Base-by-base conservation (phyloP, 2,113 vertebrate species). In the Xiphorhynchus elegans region DNA sequence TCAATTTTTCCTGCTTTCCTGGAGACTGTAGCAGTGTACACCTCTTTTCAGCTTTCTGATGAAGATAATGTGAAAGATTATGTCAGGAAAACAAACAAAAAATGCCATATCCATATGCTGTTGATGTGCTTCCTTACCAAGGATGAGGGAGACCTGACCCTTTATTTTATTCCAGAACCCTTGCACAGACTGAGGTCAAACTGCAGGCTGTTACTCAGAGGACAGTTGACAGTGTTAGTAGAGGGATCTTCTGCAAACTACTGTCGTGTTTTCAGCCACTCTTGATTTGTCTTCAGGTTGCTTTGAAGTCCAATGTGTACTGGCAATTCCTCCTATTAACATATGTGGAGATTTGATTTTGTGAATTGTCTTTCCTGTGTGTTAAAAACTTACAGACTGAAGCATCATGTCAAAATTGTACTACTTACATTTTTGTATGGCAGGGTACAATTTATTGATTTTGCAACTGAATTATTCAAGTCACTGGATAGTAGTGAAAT, bases 401-500 rank as follows among this genome's bases (percentile, higher is more conserved):
- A 95, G 47, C 59, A 58, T 68, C 19, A 42, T 64, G 39, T 93
- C 56, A 56, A 79, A 93, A 78, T 87, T 59, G 37, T n/a, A 24
- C 31, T 93, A 82, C 47, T 93, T 70, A 47, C 18, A 46, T 75
- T 89, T 94, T 86, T 95, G 24, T 78, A 24, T 47, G 80, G 9
- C 53, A 90, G 59, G 25, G 42, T 75, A 82, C 5, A 4, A 93
- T 82, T 80, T 90, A 95, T 90, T 94, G 95, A 96, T 95, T 96
- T 90, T 24, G 25, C 46, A 75, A 73, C 67, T 63, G 90, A 97
- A 92, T 91, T 96, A 96, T 94, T 97, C 83, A 92, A 63, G 59
- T 66, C 46, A 95, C 17, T 96, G 18, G 79, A 58, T 94, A 81
- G 58, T 73, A 83, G 89, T 77, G 66, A 67, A 94, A 95, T 87